phyloP scores from a whole-genome alignment of 2,797 vertebrate species.

The Steatocranus sp. region DNA sequence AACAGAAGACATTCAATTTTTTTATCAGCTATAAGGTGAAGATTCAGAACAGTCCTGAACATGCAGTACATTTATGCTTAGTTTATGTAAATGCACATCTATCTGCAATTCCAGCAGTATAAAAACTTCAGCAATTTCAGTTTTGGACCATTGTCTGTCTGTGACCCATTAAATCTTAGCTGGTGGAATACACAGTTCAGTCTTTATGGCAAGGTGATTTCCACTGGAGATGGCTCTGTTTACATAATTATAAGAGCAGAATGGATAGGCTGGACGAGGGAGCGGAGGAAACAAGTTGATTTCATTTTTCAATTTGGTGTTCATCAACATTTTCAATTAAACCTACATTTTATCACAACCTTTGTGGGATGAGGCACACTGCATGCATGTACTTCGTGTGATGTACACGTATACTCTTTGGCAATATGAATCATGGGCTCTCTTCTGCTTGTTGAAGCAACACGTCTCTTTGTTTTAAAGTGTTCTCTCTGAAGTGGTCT shows the following conservation, averaged over 20 bases:
- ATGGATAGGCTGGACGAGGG: constrained; percentile 21
- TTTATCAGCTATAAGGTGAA: constrained; percentile 48
- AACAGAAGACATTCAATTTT: constrained; percentile 45
- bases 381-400: background rate
- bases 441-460: background rate
- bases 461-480: background rate
- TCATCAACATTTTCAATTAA: constrained; percentile 1
- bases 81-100: constrained; percentile 44
- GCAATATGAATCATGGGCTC: background rate
- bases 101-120: constrained; percentile 50
- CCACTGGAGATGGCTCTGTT: constrained; percentile 57
- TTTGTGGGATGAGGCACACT: background rate
- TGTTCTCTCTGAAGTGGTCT: background rate
- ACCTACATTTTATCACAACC: background rate
- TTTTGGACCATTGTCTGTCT: constrained; percentile 58
- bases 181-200: constrained; percentile 11
- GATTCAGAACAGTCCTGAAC: constrained; percentile 51
- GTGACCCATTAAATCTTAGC: constrained; percentile 51
- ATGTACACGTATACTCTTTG: background rate
- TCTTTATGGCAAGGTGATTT: constrained; percentile 59
- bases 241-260: constrained; percentile 36
- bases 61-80: constrained; percentile 50
- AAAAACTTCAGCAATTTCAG: constrained; percentile 59
- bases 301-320: constrained; percentile 2
- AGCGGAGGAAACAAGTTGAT: constrained; percentile 18